Conservation (phyloP, 1,140 invertebrate species). For the Pristionchus pacificus region DNA sequence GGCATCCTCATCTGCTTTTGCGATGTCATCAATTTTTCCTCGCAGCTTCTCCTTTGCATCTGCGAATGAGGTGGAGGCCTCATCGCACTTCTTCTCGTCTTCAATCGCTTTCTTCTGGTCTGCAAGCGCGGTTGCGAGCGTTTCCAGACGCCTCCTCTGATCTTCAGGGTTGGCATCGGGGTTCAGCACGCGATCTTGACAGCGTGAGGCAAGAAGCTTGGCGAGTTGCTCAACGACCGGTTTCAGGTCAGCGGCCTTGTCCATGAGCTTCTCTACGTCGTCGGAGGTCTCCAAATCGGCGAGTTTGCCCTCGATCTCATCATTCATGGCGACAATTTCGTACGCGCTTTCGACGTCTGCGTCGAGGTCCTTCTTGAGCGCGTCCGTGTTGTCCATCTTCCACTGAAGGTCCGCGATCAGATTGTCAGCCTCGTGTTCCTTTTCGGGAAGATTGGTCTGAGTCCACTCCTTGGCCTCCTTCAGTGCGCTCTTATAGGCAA, state of each 20-base stretch:
- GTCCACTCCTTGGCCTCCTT: not conserved
- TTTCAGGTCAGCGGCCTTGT: not conserved
- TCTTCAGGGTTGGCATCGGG: not conserved
- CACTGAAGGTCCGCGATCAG: not conserved
- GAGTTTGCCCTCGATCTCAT: not conserved
- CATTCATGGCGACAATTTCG: not conserved
- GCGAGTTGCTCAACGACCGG: not conserved
- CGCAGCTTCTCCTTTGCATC: not conserved
- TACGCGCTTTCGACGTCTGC: not conserved
- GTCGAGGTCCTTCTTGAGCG: not conserved
- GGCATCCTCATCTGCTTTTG: not conserved
- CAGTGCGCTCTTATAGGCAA: no score
- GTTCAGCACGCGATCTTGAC: not conserved
- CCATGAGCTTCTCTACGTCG: not conserved
- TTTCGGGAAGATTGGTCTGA: not conserved
- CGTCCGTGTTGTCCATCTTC: not conserved
- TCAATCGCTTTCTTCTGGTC: slow-evolving; percentile 9
- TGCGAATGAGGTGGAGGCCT: slow-evolving; percentile 5
- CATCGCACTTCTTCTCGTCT: slow-evolving; percentile 1
- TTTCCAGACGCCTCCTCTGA: not conserved
- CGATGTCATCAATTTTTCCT: not conserved
- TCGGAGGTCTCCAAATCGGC: not conserved
- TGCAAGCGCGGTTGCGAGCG: not conserved
- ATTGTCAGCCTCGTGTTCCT: not conserved
- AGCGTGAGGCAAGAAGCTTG: not conserved